phyloP scores from a whole-genome alignment of 2,888 invertebrate genomes.

The Eumerus sabulonum region DNA sequence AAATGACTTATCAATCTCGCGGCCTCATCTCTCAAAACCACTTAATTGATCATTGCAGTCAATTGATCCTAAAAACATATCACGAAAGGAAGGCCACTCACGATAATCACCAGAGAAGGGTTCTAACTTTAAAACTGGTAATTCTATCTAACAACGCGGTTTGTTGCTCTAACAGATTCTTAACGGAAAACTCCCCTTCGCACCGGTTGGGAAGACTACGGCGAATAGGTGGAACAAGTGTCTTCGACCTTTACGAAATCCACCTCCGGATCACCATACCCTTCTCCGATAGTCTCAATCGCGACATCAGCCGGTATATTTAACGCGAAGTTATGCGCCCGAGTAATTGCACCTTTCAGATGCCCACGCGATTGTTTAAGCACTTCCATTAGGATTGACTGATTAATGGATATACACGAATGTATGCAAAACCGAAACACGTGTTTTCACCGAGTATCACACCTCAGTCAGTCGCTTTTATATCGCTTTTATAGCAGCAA shows the following conservation, averaged over 20 bases:
- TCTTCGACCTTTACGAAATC: slow-evolving; percentile 15
- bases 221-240: slow-evolving; percentile 6
- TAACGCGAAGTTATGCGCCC: no score
- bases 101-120: slow-evolving; percentile 14
- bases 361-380: no score
- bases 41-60: no score
- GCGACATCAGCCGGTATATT: slow-evolving; percentile 2
- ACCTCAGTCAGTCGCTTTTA: no score
- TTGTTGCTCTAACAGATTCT: slow-evolving; percentile 9
- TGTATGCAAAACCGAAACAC: no score
- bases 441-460: no score
- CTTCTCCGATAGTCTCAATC: not conserved
- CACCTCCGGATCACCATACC: slow-evolving; percentile 13
- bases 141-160: not conserved
- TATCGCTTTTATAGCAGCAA: no score
- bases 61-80: slow-evolving; percentile 13
- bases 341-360: no score
- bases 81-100: slow-evolving; percentile 10
- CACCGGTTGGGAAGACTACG: not conserved
- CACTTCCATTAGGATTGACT: no score
- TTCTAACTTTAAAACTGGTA: slow-evolving; percentile 2
- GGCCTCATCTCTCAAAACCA: slow-evolving; percentile 12
- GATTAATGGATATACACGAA: no score
- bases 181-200: not conserved
- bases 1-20: slow-evolving; percentile 7